A percentile compares a stretch with the other conserved stretches of the same genome.
These are phyloP conservation scores for Uromys caudimaculatus DNA, from an alignment of 2,797 vertebrate species.

Conservation along the genomic window DNA sequence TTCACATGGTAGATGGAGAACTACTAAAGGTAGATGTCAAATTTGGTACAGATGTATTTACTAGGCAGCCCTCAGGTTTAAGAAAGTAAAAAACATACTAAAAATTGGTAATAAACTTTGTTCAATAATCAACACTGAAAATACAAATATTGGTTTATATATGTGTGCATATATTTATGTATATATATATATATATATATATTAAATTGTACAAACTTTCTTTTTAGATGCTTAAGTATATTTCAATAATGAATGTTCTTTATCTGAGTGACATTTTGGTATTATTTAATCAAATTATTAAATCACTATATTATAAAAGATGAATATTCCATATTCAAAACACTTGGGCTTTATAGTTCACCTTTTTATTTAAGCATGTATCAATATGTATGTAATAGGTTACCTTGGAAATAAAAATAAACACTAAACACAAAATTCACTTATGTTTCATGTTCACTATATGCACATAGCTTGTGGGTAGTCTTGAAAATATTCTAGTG, in stretches of 20 bases:
- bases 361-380: not conserved
- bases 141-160: not conserved
- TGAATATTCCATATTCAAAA: not conserved
- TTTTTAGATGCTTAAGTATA: not conserved
- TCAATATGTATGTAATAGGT: not conserved
- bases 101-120: conserved; percentile 7
- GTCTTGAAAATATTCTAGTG: not conserved
- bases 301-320: not conserved
- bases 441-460: not conserved
- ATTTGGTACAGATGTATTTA: not conserved
- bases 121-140: conserved; percentile 40
- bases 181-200: too few species aligned
- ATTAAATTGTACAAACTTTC: not conserved
- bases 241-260: not conserved
- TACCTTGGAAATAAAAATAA: not conserved
- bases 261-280: not conserved
- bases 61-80: not conserved
- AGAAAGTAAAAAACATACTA: not conserved
- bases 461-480: not conserved
- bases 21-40: not conserved
- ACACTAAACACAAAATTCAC: not conserved
- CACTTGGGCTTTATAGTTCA: not conserved
- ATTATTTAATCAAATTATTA: conserved; percentile 27
- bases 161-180: not conserved
- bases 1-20: not conserved